Evolutionary conservation across 2,888 invertebrate genomes (phyloP).

Genomic region (Plemyria rubiginata): DNA sequence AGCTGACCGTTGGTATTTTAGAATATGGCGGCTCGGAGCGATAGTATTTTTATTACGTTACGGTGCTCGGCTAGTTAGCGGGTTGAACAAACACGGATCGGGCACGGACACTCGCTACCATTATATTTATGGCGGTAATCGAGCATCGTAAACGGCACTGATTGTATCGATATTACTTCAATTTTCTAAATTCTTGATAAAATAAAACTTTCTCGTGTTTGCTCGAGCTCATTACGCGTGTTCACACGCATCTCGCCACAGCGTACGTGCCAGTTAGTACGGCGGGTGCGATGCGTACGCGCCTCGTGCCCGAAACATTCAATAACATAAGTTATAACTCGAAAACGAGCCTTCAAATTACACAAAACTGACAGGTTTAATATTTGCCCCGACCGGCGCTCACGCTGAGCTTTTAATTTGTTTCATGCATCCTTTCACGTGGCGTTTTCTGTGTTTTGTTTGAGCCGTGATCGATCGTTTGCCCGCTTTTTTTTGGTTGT

Average conservation of each 20-base stretch:
- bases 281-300: slow-evolving; percentile 36
- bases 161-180: slow-evolving; percentile 67
- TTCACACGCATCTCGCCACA: slow-evolving; percentile 55
- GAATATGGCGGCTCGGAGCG: slow-evolving; percentile 57
- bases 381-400: slow-evolving; percentile 73
- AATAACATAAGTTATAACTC: slow-evolving; percentile 81
- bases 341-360: slow-evolving; percentile 79
- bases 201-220: slow-evolving; percentile 62
- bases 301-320: slow-evolving; percentile 71
- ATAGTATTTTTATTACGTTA: slow-evolving; percentile 57
- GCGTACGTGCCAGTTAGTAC: slow-evolving; percentile 50
- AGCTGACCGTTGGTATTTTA: slow-evolving; percentile 56
- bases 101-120: slow-evolving; percentile 50
- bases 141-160: slow-evolving; percentile 58
- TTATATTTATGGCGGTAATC: slow-evolving; percentile 57
- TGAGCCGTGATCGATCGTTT: slow-evolving; percentile 81
- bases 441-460: slow-evolving; percentile 78
- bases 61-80: slow-evolving; percentile 40
- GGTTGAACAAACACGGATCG: slow-evolving; percentile 58
- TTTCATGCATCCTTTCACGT: slow-evolving; percentile 80
- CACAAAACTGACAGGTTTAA: slow-evolving; percentile 83
- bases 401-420: slow-evolving; percentile 84
- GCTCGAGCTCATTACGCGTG: slow-evolving; percentile 62
- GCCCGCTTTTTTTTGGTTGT: slow-evolving; percentile 79
- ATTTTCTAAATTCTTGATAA: slow-evolving; percentile 52